Base-by-base conservation (phyloP, 1,140 invertebrate genomes). In the Akabosia matsudoensis region DNA sequence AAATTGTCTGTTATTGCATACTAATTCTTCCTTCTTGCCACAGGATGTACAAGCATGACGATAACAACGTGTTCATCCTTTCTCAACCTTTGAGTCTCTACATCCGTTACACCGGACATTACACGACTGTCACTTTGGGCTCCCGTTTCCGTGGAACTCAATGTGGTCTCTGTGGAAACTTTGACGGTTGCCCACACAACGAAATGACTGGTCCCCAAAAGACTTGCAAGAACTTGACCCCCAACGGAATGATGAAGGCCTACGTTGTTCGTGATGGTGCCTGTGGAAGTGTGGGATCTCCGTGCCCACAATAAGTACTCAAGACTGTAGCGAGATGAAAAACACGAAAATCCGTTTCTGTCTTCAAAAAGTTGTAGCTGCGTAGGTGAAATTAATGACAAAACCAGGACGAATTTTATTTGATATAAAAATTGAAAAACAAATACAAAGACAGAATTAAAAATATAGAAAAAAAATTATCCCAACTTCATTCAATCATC, bases 101-200 rank as follows among this genome's bases (percentile, higher is more conserved):
- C 67, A 67, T 81, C 70, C 70, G 80, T 24, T 81, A 81, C 78
- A 79, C 78, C 45, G 80, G 78, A 30, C 56, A 78, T 61, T 81
- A 76, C 75, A 70, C 78, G 22, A 78, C 78, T 7, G 80, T 81
- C 64, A 79, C 78, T 24, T 72, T 70, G 61, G 80, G 80, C 18
- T 76, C 76, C 67, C 34, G 80, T 34, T 81, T 77, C 70, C 76
- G 80, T 76, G 80, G 33, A 1, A 79, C 76, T 22, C 51, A 77
- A 18, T 81, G 80, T 73, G 80, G 80, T 72, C n/a, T 81, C 31
- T 81, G 80, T 45, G 80, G 80, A 56, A 81, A 81, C 78, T 81
- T 76, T 64, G 76, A 81, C 73, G 74, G 72, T 18, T 64, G 52
- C 64, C 22, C 30, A 45, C 30, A 79, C 24, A 77, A 81, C 61